Conservation (phyloP, 2,888 invertebrate species). For the Rotaria socialis region DNA sequence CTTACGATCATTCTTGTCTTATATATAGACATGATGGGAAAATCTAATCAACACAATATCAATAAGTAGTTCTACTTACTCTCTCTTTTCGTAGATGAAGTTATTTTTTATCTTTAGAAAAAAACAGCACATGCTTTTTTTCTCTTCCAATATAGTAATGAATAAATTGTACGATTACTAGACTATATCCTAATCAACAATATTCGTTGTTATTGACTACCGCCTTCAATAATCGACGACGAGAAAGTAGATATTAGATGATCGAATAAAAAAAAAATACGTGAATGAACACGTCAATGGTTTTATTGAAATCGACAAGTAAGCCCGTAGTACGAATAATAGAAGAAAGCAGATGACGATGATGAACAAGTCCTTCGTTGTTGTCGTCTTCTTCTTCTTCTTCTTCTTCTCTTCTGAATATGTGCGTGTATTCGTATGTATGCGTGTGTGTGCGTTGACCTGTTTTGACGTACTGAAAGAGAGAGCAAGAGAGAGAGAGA, state of each 20-base stretch:
- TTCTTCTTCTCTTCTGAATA: not conserved
- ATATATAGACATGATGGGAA: not conserved
- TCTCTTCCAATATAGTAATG: not conserved
- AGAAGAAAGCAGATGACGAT: not conserved
- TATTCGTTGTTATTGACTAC: not conserved
- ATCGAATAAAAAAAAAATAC: not conserved
- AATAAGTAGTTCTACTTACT: not conserved
- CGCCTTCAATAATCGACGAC: not conserved
- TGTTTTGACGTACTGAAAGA: not conserved
- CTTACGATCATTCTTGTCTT: not conserved
- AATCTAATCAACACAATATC: not conserved
- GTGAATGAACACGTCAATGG: not conserved
- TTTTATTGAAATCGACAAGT: slow-evolving; percentile 16
- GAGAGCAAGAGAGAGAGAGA: not conserved
- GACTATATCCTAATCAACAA: not conserved
- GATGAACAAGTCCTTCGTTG: not conserved
- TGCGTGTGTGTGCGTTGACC: not conserved
- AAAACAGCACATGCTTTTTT: not conserved
- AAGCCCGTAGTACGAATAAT: not conserved
- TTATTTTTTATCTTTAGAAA: not conserved
- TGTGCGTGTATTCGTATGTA: not conserved
- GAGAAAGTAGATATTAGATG: not conserved
- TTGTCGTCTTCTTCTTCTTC: not conserved
- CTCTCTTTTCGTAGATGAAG: not conserved
- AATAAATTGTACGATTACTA: not conserved